Evolutionary conservation across 92 coral and sea anemone genomes (phyloP), one percentile per base, ranked within the genome.

Genomic region (Paramuricea clavata): DNA sequence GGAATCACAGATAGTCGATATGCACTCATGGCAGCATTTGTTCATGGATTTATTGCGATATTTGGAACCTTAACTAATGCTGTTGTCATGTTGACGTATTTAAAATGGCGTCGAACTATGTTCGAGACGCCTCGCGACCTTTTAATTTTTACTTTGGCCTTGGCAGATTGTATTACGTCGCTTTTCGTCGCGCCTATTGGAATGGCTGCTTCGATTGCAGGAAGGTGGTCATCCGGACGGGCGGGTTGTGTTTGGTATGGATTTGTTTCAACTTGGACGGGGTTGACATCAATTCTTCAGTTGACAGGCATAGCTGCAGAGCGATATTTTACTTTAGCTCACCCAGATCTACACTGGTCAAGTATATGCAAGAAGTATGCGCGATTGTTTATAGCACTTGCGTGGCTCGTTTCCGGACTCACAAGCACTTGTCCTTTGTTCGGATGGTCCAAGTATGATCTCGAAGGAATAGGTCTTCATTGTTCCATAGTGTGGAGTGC

Each of bases 401-500:
- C 90, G 10, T 93, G 97, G 94, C 1, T 62, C 4, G 92, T 86
- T 32, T 60, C 97, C 50, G 72, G 92, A 23, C 11, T 74, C 2
- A 83, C 92, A 88, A 83, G 91, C n/a, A 21, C 87, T 4, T 88
- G 85, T 12, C 97, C 97, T 3, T 74, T 93, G 16, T 32, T 89
- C 36, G 97, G 97, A 12, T 93, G 97, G 97, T 92, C 93, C 3
- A 84, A 82, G 15, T 93, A 79, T 64, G 86, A 61, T 15, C 86
- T 83, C 6, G 97, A 93, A 78, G 93, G 95, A 23, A 89, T 86
- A 12, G 85, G 79, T 67, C 77, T 87, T 16, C 86, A 82, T 22
- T 93, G 94, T 15, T 93, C 97, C 7, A 78, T 93, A n/a, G 91
- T 88, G 44, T 93, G 97, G 97, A 81, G 78, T 74, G 56, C 86